Evolutionary conservation across 92 coral and sea anemone species (phyloP).

Genomic region (Umimayanthus chanpuru): DNA sequence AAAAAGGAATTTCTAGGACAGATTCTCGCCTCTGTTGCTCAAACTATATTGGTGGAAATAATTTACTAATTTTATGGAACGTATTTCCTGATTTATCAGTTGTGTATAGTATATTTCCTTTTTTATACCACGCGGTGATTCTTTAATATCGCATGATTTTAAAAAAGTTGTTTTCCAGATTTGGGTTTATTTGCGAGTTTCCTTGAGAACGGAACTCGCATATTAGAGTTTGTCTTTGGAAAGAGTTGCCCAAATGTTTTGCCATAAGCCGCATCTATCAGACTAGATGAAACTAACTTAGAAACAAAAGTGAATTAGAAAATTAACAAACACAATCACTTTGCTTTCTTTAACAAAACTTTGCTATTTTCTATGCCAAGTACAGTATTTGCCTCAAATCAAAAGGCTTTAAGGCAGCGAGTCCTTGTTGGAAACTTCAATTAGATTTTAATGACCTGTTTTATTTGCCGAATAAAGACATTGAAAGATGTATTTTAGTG

Average conservation of each 20-base stretch:
- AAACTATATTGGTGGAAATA: not conserved
- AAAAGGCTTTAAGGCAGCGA: not conserved
- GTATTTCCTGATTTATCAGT: not conserved
- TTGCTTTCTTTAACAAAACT: not conserved
- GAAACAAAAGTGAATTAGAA: not conserved
- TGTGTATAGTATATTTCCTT: not conserved
- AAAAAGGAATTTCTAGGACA: not conserved
- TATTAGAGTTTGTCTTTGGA: not conserved
- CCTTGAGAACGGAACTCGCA: not conserved
- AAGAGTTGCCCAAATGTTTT: not conserved
- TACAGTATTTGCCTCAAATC: not conserved
- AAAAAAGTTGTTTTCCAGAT: not conserved
- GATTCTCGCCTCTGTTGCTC: not conserved
- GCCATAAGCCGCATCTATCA: not conserved
- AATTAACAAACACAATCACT: not conserved
- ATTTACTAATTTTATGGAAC: not conserved
- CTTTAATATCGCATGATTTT: not conserved
- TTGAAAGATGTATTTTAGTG: not conserved
- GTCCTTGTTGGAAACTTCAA: not conserved
- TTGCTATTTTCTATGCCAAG: not conserved
- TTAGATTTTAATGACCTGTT: not conserved
- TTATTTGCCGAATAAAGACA: not conserved
- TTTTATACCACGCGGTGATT: not conserved
- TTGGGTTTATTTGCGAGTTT: not conserved
- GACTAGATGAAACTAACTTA: not conserved